Evolutionary conservation across 2,888 invertebrate genomes (phyloP), one percentile per base, ranked within the genome.

Genomic region (Chloroclysta siterata): DNA sequence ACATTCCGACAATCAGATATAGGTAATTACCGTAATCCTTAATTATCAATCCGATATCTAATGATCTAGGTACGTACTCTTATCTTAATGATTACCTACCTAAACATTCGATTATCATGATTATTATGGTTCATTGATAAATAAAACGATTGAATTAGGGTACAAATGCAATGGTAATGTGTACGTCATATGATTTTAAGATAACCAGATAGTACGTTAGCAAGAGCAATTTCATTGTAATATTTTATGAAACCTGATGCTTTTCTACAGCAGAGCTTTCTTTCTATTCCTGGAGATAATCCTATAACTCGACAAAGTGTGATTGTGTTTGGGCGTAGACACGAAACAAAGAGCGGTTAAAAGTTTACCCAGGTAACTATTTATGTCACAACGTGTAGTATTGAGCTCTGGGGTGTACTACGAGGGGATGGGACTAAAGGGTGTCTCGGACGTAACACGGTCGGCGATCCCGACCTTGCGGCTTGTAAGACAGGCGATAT

Each of bases 311-410:
- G 2, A 15, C 15, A 14, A 44, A 44, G 8, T 44, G 55, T 55
- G 51, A 65, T 54, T 62, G 63, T 59, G 74, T 82, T 76, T 72
- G 75, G 78, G 80, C 83, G 84, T 86, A 85, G 85, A 84, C 84
- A 75, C 72, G 78, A 80, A 83, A 81, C 81, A 76, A 33, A 80
- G 14, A 84, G 79, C 79, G 78, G 82, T 88, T 87, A 82, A 85
- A 89, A 84, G 77, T 87, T 88, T 81, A 78, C 75, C 70, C 81
- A 85, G 86, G 85, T 87, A 85, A 85, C 87, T 88, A 88, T 90
- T 87, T 89, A 87, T 87, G 85, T 85, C 82, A 85, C 82, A 80
- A 79, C 79, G 85, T 85, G 87, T 85, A 88, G 87, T 84, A 85
- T 82, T 77, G 79, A 79, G 73, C 83, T 79, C 84, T 69, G 72